Percentiles rank a stretch among this genome's conserved stretches.
These are phyloP conservation scores for Calvadosia cruxmelitensis DNA, from an alignment of 30 jellyfish, hydroid and myxozoan genomes.

Conservation along the genomic window DNA sequence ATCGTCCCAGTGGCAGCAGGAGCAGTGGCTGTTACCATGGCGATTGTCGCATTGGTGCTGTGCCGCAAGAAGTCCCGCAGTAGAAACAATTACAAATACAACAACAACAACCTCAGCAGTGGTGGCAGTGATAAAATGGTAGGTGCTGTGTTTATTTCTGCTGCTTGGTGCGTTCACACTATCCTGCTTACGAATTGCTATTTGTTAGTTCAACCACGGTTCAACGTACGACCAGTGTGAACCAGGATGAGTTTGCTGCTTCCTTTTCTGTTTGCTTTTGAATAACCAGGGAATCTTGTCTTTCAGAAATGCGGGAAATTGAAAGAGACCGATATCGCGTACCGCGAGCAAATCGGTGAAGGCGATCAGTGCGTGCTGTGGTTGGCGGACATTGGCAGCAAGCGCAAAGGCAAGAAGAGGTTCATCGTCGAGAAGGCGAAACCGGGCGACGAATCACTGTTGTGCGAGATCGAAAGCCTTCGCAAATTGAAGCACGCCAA, in stretches of 20 bases:
- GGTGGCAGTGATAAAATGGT: background rate
- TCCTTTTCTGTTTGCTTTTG: too few relatives aligned
- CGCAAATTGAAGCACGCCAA: conserved; percentile 52
- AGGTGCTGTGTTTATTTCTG: background rate
- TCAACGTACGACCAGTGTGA: background rate
- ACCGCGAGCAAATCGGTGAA: conserved; percentile 53
- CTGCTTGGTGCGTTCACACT: background rate
- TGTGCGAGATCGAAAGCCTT: conserved; percentile 37
- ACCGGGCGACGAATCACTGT: background rate
- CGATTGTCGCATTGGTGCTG: conserved; percentile 29
- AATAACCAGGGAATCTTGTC: background rate
- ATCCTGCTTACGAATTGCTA: background rate
- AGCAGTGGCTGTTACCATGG: conserved; percentile 38
- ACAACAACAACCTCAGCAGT: background rate
- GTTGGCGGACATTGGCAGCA: conserved; percentile 42
- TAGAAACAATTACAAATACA: background rate
- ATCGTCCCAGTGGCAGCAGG: conserved; percentile 63
- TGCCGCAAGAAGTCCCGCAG: conserved; percentile 20
- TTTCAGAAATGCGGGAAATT: conserved; percentile 38
- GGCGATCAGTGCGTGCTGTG: conserved; percentile 54
- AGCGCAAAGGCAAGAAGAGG: conserved; percentile 2
- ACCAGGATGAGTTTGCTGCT: too few relatives aligned
- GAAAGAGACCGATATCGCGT: conserved; percentile 24
- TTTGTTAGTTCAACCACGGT: background rate
- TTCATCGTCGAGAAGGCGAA: background rate